These are phyloP conservation scores for Baryphthengus martii DNA, from an alignment of 2,113 vertebrate genomes.

Conservation along the genomic window DNA sequence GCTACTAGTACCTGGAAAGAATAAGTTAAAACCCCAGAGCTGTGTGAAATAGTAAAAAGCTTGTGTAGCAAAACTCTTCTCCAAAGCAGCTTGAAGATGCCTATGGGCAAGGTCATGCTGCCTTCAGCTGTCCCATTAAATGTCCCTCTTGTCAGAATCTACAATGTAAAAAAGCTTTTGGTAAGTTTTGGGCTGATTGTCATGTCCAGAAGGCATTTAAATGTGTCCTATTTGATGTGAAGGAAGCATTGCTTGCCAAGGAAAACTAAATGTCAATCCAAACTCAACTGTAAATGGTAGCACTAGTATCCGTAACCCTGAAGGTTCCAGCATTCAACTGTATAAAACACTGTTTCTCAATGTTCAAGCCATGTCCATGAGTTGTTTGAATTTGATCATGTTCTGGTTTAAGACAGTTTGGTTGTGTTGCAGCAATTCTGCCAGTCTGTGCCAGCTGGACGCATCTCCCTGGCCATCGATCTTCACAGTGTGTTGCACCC, in stretches of 20 bases:
- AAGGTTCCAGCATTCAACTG: background rate
- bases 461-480: background rate
- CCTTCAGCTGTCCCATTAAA: background rate
- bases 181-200: background rate
- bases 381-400: background rate
- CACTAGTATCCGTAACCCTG: background rate
- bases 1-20: background rate
- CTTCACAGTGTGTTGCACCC: background rate
- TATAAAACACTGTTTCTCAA: background rate
- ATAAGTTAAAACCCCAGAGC: background rate
- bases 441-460: background rate
- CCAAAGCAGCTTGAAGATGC: background rate
- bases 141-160: background rate
- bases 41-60: background rate
- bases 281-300: background rate
- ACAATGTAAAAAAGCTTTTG: background rate
- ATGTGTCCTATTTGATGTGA: background rate
- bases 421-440: background rate
- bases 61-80: background rate
- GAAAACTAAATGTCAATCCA: background rate
- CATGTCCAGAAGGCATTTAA: background rate
- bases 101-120: background rate
- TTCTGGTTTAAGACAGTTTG: background rate
- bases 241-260: background rate
- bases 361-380: background rate